These are phyloP conservation scores for Coccyzus lansbergi DNA, from an alignment of 2,797 vertebrate species.

Conservation along the genomic window DNA sequence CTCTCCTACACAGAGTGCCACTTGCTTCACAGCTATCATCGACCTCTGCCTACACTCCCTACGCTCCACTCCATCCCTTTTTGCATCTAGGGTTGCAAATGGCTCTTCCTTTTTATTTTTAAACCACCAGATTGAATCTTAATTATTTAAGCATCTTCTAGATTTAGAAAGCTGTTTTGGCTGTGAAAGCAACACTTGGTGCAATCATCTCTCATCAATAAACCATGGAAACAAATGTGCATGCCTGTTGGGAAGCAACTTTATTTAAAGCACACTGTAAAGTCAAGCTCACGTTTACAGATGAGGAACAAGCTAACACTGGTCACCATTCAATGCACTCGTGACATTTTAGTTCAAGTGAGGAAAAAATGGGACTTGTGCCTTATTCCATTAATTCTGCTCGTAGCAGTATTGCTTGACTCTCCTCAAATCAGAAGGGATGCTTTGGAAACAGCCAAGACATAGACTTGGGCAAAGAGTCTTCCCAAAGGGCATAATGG, in stretches of 20 bases:
- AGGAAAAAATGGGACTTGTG: neutral
- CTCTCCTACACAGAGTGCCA: rapidly evolving
- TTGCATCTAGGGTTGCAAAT: neutral
- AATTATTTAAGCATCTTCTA: slow-evolving; percentile 64
- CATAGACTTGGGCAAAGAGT: neutral
- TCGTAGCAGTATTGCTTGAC: neutral
- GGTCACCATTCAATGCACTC: neutral
- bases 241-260: neutral
- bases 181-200: slow-evolving; percentile 8
- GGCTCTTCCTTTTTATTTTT: slow-evolving; percentile 4
- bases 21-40: neutral
- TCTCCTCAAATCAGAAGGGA: neutral
- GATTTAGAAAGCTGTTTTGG: slow-evolving; percentile 56
- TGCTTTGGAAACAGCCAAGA: neutral
- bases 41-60: neutral
- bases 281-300: neutral
- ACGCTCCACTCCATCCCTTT: rapidly evolving
- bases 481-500: neutral
- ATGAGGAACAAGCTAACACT: neutral
- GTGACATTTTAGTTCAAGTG: neutral
- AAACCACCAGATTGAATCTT: slow-evolving; percentile 19
- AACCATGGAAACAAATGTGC: slow-evolving; percentile 48
- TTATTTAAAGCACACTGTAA: slow-evolving; percentile 22
- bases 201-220: slow-evolving; percentile 51
- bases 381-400: neutral